Conservation (phyloP, 2,113 vertebrate genomes). For the Megaceryle maxima region DNA sequence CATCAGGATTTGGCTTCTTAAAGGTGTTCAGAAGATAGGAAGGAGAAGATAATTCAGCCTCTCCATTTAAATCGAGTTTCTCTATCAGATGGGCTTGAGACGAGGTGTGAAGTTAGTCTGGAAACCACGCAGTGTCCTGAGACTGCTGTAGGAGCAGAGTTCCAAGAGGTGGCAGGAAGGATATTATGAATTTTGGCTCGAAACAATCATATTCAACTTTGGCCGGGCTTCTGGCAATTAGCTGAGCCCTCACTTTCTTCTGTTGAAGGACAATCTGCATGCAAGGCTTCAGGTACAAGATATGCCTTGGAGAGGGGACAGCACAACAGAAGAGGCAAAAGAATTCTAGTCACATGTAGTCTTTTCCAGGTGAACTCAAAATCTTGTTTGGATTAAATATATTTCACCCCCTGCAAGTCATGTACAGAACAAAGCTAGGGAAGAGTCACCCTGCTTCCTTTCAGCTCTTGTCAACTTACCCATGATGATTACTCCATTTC, state of each 20-base stretch:
- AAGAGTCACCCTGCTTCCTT: neutral
- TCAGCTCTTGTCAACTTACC: slow-evolving; percentile 70
- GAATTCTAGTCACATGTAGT: neutral
- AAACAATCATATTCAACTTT: slow-evolving; percentile 80
- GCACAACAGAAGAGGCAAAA: neutral
- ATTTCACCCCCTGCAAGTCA: neutral
- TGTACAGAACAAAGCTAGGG: neutral
- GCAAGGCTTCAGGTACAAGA: slow-evolving; percentile 84
- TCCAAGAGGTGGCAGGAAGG: slow-evolving; percentile 29
- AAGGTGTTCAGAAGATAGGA: neutral
- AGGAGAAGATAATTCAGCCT: neutral
- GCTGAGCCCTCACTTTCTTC: slow-evolving; percentile 78
- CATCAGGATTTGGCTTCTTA: neutral
- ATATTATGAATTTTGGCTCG: slow-evolving; percentile 83
- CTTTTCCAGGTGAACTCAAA: neutral
- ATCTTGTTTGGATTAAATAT: neutral
- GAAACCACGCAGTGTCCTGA: neutral
- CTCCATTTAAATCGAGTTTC: neutral
- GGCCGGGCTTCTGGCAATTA: slow-evolving; percentile 80
- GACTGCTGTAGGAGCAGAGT: neutral
- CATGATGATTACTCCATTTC: slow-evolving; percentile 83
- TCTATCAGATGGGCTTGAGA: neutral
- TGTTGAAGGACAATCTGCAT: slow-evolving; percentile 80
- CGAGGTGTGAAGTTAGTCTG: neutral
- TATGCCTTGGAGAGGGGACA: slow-evolving; percentile 72